Conservation (phyloP, 1,140 invertebrate genomes). For the Lucilia sericata region DNA sequence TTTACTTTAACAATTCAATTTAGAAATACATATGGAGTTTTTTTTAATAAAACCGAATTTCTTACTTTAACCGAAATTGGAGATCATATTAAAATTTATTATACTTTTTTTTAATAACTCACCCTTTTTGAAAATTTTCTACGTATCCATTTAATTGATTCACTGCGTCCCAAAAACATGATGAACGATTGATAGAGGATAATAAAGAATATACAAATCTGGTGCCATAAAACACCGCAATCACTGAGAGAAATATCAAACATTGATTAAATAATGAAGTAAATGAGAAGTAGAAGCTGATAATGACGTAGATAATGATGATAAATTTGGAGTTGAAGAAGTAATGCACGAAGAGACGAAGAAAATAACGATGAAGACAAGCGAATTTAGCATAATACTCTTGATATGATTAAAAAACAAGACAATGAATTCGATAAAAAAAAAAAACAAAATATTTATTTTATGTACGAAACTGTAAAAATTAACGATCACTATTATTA, state of each 20-base stretch:
- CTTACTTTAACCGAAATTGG: too few relatives aligned
- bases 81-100: too few relatives aligned
- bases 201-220: background rate
- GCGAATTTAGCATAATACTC: conserved; percentile 14
- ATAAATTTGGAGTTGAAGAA: background rate
- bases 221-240: conserved; percentile 35
- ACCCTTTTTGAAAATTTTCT: conserved; percentile 36
- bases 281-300: conserved; percentile 20
- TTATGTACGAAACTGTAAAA: too few relatives aligned
- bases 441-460: too few relatives aligned
- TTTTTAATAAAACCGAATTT: too few relatives aligned
- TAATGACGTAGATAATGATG: background rate
- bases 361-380: conserved; percentile 31
- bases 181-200: background rate
- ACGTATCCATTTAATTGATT: conserved; percentile 43
- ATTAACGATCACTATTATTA: too few relatives aligned
- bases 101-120: too few relatives aligned
- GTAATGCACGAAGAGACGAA: background rate
- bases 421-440: background rate
- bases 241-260: conserved; percentile 31
- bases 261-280: conserved; percentile 34
- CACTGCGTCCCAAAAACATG: conserved; percentile 40
- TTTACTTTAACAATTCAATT: too few relatives aligned
- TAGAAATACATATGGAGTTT: too few relatives aligned
- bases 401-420: background rate